A percentile compares a stretch with the other conserved stretches of the same genome.
These are phyloP conservation scores for Microtus ochrogaster DNA, from an alignment of 2,113 vertebrate genomes.

Conservation along the genomic window DNA sequence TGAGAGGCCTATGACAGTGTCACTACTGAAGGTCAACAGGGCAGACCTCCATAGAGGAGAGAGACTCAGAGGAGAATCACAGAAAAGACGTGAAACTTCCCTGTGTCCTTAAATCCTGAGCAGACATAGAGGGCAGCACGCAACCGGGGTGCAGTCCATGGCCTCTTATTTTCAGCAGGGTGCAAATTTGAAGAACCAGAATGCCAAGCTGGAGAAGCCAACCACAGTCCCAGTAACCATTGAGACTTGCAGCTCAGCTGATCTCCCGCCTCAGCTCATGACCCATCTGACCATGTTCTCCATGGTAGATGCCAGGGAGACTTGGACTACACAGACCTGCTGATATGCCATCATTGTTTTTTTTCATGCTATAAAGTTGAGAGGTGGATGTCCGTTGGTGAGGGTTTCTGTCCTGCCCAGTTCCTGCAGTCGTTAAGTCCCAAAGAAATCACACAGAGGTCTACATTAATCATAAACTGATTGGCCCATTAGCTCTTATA, in stretches of 20 bases:
- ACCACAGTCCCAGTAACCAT: not conserved
- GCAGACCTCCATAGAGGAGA: not conserved
- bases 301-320: fast-evolving
- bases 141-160: not conserved
- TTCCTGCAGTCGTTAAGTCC: no score
- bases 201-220: not conserved
- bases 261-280: not conserved
- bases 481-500: no score
- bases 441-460: no score
- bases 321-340: not conserved
- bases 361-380: no score
- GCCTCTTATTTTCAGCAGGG: not conserved
- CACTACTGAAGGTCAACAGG: not conserved
- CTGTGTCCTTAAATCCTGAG: not conserved
- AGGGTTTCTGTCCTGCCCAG: no score
- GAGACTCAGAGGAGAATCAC: not conserved
- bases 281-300: not conserved
- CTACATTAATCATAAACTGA: no score
- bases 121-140: fast-evolving
- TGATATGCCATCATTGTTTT: not conserved
- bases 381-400: no score
- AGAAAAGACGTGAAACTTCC: not conserved
- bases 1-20: not conserved
- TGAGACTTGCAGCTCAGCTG: not conserved
- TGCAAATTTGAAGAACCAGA: not conserved